Base-by-base conservation (phyloP, 2,888 invertebrate genomes). In the Drosophila emarginata region DNA sequence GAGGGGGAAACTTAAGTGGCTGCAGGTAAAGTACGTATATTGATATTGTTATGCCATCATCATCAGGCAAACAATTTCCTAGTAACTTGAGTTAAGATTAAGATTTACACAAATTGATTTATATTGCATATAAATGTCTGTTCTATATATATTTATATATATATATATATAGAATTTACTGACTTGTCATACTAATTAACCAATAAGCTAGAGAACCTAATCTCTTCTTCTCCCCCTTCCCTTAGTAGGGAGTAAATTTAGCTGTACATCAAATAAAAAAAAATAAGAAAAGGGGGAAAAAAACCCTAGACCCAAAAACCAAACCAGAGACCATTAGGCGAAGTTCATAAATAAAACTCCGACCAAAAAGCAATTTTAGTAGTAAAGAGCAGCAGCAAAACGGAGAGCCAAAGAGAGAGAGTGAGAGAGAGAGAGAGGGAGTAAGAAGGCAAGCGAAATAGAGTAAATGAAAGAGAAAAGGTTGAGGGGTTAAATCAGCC, bases 311-410 rank as follows among this genome's bases (percentile, higher is more conserved):
- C 45, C 18, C 21, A 57, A 23, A 14, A 21, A n/a, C 21, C 36
- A 37, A 36, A 23, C 21, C 23, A 15, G 14, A 40, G 28, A 32
- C 71, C 73, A 84, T 80, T 84, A 79, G 67, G 60, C 64, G 60
- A 39, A 72, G 75, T 79, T 77, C 87, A 87, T 83, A 83, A 83
- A 83, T 83, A 87, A 80, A 50, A 60, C 45, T 50, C 65, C 63
- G 36, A 74, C 63, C 71, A 64, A 64, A 39, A 67, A 65, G 84
- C 84, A 86, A 82, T 82, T 82, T 54, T 23, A 53, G 52, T 51
- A 50, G 6, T 45, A 45, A 45, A 45, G 45, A 45, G 45, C 40
- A 45, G 40, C 40, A 4, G 4, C 6, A 45, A n/a, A 9, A 7
- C 14, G 3, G 15, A 14, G 40, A 15, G 15, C 18, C 40, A 7